phyloP scores from a whole-genome alignment of 2,797 vertebrate genomes.

The Sibirionetta formosa region DNA sequence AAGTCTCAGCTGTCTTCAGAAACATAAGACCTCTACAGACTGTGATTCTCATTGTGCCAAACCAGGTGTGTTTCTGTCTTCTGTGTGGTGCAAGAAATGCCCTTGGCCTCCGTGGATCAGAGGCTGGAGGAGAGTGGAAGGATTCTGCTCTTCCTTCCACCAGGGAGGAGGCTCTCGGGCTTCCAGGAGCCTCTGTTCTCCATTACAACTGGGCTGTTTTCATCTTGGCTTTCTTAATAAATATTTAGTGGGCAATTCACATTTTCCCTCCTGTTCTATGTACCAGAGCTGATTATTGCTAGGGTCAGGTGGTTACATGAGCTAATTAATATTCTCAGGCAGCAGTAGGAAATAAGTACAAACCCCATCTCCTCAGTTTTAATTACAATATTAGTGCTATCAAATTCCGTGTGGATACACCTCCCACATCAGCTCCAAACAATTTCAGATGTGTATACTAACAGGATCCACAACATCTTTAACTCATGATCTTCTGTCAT shows the following conservation, averaged over 20 bases:
- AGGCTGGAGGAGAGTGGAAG: background rate
- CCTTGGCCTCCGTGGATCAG: background rate
- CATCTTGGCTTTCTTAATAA: background rate
- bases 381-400: slow-evolving; percentile 71
- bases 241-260: slow-evolving; percentile 14
- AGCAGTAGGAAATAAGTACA: slow-evolving; percentile 53
- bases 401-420: slow-evolving; percentile 61
- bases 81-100: background rate
- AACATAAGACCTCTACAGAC: background rate
- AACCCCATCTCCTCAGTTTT: slow-evolving; percentile 60
- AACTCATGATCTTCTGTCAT: slow-evolving; percentile 77
- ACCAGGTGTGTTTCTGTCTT: background rate
- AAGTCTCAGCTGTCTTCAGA: background rate
- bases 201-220: background rate
- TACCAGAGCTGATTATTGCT: slow-evolving; percentile 53
- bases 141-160: background rate
- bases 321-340: slow-evolving; percentile 75
- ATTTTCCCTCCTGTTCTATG: slow-evolving; percentile 27
- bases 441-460: slow-evolving; percentile 59
- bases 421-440: slow-evolving; percentile 55
- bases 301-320: slow-evolving; percentile 54
- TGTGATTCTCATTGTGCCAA: background rate
- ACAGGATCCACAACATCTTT: slow-evolving; percentile 51
- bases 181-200: background rate
- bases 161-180: background rate